Evolutionary conservation across 2,888 invertebrate species (phyloP).

Genomic region (Melitaea athalia): DNA sequence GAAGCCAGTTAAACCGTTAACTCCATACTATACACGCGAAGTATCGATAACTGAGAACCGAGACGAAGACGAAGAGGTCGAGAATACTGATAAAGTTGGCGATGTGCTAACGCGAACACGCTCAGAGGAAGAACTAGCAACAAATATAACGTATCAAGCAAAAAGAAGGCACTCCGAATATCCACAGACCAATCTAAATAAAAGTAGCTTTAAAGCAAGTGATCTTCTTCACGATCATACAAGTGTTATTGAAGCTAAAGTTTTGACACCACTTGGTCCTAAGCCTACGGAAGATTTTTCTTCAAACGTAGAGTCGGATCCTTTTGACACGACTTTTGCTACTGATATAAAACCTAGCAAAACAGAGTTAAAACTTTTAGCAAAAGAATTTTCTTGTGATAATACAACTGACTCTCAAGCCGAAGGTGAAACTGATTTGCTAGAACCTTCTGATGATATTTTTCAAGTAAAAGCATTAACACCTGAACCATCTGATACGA

Average conservation of each 20-base stretch:
- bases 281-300: slow-evolving; percentile 60
- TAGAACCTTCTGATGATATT: slow-evolving; percentile 78
- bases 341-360: slow-evolving; percentile 88
- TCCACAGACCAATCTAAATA: slow-evolving; percentile 54
- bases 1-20: slow-evolving; percentile 87
- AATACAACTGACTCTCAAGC: slow-evolving; percentile 52
- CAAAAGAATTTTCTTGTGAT: slow-evolving; percentile 87
- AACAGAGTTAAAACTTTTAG: slow-evolving; percentile 89
- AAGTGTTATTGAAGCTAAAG: slow-evolving; percentile 80
- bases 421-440: slow-evolving; percentile 69
- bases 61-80: slow-evolving; percentile 75
- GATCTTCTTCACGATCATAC: slow-evolving; percentile 65
- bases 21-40: slow-evolving; percentile 89
- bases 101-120: slow-evolving; percentile 80
- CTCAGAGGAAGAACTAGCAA: slow-evolving; percentile 85
- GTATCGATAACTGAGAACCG: slow-evolving; percentile 81
- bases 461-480: slow-evolving; percentile 88
- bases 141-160: slow-evolving; percentile 65
- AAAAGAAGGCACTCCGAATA: slow-evolving; percentile 80
- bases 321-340: slow-evolving; percentile 94
- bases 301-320: slow-evolving; percentile 83
- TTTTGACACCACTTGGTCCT: slow-evolving; percentile 81
- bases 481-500: slow-evolving; percentile 79
- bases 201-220: slow-evolving; percentile 55
- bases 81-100: slow-evolving; percentile 87